Evolutionary conservation across 2,888 invertebrate species (phyloP), one percentile per base, ranked within the genome.

Genomic region (Rotaria magnacalcarata): DNA sequence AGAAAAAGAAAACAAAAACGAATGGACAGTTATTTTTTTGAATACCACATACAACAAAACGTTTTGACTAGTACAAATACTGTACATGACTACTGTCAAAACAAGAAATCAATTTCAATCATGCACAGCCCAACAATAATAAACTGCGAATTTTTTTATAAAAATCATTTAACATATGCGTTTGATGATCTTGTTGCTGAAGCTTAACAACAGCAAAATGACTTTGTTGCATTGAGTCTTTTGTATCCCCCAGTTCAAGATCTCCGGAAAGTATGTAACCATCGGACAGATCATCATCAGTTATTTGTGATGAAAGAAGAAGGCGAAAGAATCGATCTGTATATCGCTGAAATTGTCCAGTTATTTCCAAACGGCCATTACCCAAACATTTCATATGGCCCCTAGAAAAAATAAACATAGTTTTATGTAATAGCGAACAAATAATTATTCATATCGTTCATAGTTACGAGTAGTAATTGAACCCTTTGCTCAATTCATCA

Each of bases 371-470:
- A 21, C 47, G 80, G 24, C 80, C 80, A 80, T 80, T 80, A 47
- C 80, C 80, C 24, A 80, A 47, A 80, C 80, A 80, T 80, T 47
- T 80, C 80, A 80, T 80, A n/a, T 80, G 80, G 24, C 80, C 80
- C n/a, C 80, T 80, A 80, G 67, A 34, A 67, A 34, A 67, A 67
- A 67, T 67, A 67, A 67, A 67, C 34, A 67, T 6, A 41, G 27
- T 67, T 34, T 24, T 67, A 67, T 43, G 19, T 24, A 80, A 80
- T 67, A 27, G 10, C 14, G 11, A 52, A 14, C 16, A 16, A 60
- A 60, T 16, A 10, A 27, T 27, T 67, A 27, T 27, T n/a, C 21
- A 54, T 21, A 5, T 21, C 21, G 50, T 11, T 5, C 5, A 54
- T 54, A 16, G 52, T 16, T 52, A 52, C 11, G 3, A 52, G 14